Conservation (phyloP, 2,113 vertebrate genomes). For the Myrmophylax atrothorax region DNA sequence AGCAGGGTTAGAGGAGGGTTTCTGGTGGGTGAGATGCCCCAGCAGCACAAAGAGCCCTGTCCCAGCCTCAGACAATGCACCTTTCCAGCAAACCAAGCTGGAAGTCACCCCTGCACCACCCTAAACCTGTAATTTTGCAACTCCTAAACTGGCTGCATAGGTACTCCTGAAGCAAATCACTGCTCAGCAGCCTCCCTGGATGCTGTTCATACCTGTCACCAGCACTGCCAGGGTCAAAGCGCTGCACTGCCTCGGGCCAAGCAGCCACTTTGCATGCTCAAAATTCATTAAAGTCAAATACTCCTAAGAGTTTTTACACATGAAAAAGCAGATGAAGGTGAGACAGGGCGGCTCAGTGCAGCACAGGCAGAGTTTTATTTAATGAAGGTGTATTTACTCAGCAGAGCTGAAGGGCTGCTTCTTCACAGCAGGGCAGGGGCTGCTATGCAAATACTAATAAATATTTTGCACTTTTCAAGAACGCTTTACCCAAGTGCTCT, state of each 20-base stretch:
- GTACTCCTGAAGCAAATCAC: neutral
- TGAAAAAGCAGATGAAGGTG: constrained; percentile 18
- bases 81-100: neutral
- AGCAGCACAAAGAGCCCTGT: neutral
- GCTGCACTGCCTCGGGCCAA: neutral
- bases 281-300: constrained; percentile 49
- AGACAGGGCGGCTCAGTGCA: neutral
- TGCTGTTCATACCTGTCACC: neutral
- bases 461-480: constrained; percentile 61
- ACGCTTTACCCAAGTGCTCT: neutral
- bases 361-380: constrained; percentile 25
- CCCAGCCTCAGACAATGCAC: neutral
- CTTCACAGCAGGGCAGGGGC: constrained; percentile 57
- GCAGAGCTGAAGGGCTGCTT: constrained; percentile 49
- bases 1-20: neutral
- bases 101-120: neutral
- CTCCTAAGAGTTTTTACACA: constrained; percentile 24
- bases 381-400: constrained; percentile 58
- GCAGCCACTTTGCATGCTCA: neutral
- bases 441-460: constrained; percentile 63
- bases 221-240: neutral
- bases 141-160: neutral
- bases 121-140: accelerated
- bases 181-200: neutral
- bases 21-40: neutral